Evolutionary conservation across 2,888 invertebrate genomes (phyloP).

Genomic region (Barypeithes pellucidus): DNA sequence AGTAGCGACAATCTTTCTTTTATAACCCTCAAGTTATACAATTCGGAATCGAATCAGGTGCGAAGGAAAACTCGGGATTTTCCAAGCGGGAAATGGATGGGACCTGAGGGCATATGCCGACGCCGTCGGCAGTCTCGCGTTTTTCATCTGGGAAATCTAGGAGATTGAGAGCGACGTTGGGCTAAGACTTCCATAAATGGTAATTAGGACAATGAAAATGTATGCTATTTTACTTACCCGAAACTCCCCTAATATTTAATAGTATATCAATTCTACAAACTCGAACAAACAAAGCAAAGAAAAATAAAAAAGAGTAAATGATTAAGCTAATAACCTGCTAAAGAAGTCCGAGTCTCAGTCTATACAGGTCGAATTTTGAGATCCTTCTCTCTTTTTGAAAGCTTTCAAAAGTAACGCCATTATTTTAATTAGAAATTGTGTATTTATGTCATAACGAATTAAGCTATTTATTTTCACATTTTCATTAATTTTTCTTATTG

Average conservation of each 20-base stretch:
- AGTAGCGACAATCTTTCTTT: constrained; percentile 28
- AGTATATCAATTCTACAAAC: too few species aligned
- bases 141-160: constrained; percentile 51
- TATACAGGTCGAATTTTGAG: too few species aligned
- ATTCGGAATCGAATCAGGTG: constrained; percentile 56
- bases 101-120: constrained; percentile 36
- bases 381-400: too few species aligned
- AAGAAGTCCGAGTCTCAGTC: too few species aligned
- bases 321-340: too few species aligned
- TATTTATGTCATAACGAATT: too few species aligned
- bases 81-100: constrained; percentile 46
- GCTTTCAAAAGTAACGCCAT: too few species aligned
- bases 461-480: too few species aligned
- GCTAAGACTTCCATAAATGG: constrained; percentile 9
- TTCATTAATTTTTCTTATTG: too few species aligned
- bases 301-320: too few species aligned
- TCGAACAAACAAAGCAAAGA: too few species aligned
- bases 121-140: constrained; percentile 31
- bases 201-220: background rate
- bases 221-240: background rate
- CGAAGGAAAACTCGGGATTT: constrained; percentile 41
- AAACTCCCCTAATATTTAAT: background rate
- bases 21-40: constrained; percentile 34
- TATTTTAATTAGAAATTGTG: too few species aligned
- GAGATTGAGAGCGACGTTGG: constrained; percentile 29